Evolutionary conservation across 2,113 vertebrate species (phyloP).

Genomic region (Chloroceryle aenea): DNA sequence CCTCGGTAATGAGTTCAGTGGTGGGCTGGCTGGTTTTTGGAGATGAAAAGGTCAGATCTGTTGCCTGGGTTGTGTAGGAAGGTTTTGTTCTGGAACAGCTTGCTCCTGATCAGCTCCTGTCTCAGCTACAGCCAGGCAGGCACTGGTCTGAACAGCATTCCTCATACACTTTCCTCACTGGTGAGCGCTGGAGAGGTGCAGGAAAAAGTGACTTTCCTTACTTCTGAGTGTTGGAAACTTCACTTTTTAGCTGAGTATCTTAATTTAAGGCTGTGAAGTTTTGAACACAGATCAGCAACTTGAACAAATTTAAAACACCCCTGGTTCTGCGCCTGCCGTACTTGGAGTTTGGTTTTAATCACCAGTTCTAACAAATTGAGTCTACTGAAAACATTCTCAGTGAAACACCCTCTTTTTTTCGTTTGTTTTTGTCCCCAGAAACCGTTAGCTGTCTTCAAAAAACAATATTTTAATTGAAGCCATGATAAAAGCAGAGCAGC

Average conservation of each 20-base stretch:
- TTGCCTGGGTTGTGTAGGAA: constrained; percentile 11
- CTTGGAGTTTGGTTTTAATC: constrained; percentile 37
- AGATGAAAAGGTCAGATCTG: constrained; percentile 23
- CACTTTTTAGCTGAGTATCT: not conserved
- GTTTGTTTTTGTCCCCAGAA: not conserved
- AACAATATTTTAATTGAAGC: constrained; percentile 65
- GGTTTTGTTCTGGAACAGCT: constrained; percentile 44
- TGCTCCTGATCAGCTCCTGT: not conserved
- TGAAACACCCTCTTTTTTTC: not conserved
- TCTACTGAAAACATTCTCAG: constrained; percentile 27
- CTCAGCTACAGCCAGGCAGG: not conserved
- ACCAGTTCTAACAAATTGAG: constrained; percentile 13
- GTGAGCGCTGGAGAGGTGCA: not conserved
- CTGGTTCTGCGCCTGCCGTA: not conserved
- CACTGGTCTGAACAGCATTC: not conserved
- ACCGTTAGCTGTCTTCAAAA: constrained; percentile 12
- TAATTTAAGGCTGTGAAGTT: not conserved
- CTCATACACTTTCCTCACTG: not conserved
- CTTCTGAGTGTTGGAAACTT: not conserved
- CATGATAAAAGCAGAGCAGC: constrained; percentile 28
- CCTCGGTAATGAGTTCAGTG: not conserved
- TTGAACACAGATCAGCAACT: not conserved
- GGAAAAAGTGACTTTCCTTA: not conserved
- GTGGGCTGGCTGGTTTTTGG: not conserved
- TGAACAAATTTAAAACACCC: not conserved